These are phyloP conservation scores for Rhadinocentrus ornatus DNA, from an alignment of 2,797 vertebrate genomes.

Conservation along the genomic window DNA sequence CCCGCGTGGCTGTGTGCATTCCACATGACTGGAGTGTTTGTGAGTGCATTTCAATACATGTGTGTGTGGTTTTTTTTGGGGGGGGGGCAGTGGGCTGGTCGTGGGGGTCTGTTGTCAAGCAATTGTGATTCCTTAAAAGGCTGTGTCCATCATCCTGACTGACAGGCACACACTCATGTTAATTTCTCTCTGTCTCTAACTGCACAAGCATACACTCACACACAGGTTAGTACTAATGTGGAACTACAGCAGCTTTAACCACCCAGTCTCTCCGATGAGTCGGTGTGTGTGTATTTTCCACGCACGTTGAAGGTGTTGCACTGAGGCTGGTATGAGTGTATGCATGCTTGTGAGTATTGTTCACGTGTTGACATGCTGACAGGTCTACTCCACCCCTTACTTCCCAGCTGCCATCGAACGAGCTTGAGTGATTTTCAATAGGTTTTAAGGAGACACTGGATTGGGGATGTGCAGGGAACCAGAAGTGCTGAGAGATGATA, in stretches of 20 bases:
- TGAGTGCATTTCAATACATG: slow-evolving; percentile 34
- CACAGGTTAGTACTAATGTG: slow-evolving; percentile 50
- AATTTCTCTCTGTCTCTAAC: slow-evolving; percentile 28
- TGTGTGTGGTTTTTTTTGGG: slow-evolving; percentile 18
- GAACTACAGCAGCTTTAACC: slow-evolving; percentile 34
- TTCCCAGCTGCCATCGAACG: slow-evolving; percentile 79
- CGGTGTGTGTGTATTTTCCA: slow-evolving; percentile 4
- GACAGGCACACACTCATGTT: slow-evolving; percentile 61
- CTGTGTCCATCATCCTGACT: slow-evolving; percentile 77
- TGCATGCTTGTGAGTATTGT: slow-evolving; percentile 50
- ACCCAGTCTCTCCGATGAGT: slow-evolving; percentile 4
- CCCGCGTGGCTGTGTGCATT: slow-evolving; percentile 59
- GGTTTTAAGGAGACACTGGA: slow-evolving; percentile 51
- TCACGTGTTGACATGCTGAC: slow-evolving; percentile 81
- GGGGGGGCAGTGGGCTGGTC: slow-evolving; percentile 12
- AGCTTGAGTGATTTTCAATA: slow-evolving; percentile 80
- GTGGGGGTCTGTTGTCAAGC: slow-evolving; percentile 76
- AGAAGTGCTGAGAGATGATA: slow-evolving; percentile 49
- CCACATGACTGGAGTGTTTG: slow-evolving; percentile 30
- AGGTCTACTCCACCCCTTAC: slow-evolving; percentile 76
- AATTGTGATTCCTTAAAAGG: slow-evolving; percentile 76
- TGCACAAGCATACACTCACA: slow-evolving; percentile 5
- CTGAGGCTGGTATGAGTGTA: slow-evolving; percentile 42
- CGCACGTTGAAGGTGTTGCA: slow-evolving; percentile 29
- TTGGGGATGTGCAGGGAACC: slow-evolving; percentile 68